These are phyloP conservation scores for Aphelocoma californica DNA, from an alignment of 2,797 vertebrate species.

Conservation along the genomic window DNA sequence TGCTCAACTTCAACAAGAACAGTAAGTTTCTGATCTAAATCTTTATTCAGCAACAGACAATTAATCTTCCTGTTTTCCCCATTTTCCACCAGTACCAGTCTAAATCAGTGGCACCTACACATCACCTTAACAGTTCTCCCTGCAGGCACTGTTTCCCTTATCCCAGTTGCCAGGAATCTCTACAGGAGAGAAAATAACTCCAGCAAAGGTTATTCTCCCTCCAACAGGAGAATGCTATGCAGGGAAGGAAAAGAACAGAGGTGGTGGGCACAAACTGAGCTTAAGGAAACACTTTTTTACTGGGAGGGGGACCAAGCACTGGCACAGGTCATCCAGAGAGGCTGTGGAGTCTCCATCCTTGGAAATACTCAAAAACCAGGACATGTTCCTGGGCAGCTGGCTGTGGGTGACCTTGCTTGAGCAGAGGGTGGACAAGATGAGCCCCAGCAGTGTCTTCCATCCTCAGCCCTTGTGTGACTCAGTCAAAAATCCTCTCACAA, in stretches of 20 bases:
- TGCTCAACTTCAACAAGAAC: not conserved
- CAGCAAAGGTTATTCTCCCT: not conserved
- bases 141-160: not conserved
- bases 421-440: not conserved
- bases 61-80: not conserved
- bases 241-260: not conserved
- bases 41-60: not conserved
- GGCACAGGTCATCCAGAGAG: not conserved
- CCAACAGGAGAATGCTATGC: accelerated
- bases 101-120: not conserved
- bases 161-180: not conserved
- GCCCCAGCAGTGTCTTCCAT: not conserved
- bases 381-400: not conserved
- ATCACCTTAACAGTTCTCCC: not conserved
- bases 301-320: not conserved
- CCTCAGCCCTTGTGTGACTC: not conserved
- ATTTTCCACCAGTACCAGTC: not conserved
- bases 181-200: not conserved
- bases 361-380: not conserved
- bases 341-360: not conserved
- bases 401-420: not conserved
- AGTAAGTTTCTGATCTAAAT: not conserved
- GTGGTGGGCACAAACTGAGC: not conserved
- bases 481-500: not conserved
- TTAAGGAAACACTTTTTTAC: not conserved